Evolutionary conservation across 2,113 vertebrate species (phyloP).

Genomic region (Athene cunicularia): DNA sequence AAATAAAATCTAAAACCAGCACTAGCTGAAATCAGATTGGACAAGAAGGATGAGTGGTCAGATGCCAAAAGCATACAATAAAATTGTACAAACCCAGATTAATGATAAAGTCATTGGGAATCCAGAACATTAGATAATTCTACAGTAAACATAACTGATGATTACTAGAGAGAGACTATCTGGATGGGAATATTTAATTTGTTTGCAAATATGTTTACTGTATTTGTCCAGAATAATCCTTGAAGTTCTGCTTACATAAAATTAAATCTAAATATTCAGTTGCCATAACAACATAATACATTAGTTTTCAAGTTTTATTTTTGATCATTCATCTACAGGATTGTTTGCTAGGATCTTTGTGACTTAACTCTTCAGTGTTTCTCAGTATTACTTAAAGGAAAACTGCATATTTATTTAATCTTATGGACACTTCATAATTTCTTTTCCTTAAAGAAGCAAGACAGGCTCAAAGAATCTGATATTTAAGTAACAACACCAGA

Average conservation of each 20-base stretch:
- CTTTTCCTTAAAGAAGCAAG: not conserved
- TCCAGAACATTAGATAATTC: not conserved
- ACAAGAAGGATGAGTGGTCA: not conserved
- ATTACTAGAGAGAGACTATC: not conserved
- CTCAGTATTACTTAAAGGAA: not conserved
- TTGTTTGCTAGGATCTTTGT: not conserved
- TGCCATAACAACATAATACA: conserved; percentile 31
- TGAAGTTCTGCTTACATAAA: conserved; percentile 45
- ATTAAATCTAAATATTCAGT: conserved; percentile 45
- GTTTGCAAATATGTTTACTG: conserved; percentile 45
- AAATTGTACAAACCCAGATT: not conserved
- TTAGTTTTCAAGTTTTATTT: conserved; percentile 41
- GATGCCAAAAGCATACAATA: not conserved
- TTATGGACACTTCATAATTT: not conserved
- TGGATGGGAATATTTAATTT: conserved; percentile 54
- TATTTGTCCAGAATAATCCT: conserved; percentile 21
- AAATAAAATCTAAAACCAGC: not conserved
- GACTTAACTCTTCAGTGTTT: not conserved
- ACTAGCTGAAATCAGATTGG: not conserved
- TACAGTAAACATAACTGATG: not conserved
- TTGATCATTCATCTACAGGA: not conserved
- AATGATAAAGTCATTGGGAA: not conserved
- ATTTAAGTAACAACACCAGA: not conserved
- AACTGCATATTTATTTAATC: not conserved
- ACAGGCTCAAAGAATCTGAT: not conserved